Evolutionary conservation across 2,797 vertebrate genomes (phyloP).

Genomic region (Sebastes kiyomatsui): DNA sequence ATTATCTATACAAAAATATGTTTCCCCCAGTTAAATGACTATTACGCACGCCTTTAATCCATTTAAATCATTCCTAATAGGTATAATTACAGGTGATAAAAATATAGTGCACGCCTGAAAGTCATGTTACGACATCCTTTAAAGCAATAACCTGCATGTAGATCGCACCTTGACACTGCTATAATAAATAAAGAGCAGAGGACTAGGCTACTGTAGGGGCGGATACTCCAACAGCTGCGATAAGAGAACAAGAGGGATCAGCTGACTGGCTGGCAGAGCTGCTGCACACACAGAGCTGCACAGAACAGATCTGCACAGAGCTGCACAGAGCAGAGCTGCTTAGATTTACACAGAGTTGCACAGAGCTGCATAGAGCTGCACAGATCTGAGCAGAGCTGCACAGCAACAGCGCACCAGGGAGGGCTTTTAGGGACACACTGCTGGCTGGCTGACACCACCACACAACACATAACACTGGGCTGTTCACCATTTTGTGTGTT

Average conservation of each 20-base stretch:
- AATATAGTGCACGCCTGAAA: too few relatives aligned
- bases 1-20: not conserved
- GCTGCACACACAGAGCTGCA: conserved; percentile 44
- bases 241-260: conserved; percentile 83
- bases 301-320: conserved; percentile 36
- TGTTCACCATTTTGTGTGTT: conserved; percentile 65
- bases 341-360: conserved; percentile 59
- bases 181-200: conserved; percentile 38
- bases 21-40: not conserved
- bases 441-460: not conserved
- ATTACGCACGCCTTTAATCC: not conserved
- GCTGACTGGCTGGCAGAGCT: conserved; percentile 87
- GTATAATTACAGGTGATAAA: not conserved
- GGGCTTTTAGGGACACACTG: conserved; percentile 45
- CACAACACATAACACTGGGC: conserved; percentile 9
- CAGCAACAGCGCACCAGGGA: conserved; percentile 69
- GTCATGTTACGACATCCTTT: not conserved
- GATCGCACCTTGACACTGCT: not conserved
- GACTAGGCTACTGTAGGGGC: conserved; percentile 39
- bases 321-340: conserved; percentile 74
- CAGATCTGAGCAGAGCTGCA: conserved; percentile 50
- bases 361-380: conserved; percentile 19
- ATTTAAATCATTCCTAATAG: not conserved
- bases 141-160: not conserved
- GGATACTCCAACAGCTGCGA: conserved; percentile 65